phyloP scores from a whole-genome alignment of 2,888 invertebrate species.

The Sylvicola cinctus region DNA sequence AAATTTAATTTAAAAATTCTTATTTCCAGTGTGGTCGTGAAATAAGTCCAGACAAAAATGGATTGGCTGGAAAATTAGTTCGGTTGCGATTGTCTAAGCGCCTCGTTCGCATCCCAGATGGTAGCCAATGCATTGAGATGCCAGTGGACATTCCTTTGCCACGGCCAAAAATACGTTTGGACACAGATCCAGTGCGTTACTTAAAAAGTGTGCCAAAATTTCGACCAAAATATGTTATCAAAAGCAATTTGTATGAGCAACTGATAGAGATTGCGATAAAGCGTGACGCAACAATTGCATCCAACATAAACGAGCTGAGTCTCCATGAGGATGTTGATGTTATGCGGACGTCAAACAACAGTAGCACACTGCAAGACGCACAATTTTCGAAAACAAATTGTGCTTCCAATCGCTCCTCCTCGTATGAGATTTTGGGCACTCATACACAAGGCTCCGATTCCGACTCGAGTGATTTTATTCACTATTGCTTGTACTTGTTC shows the following conservation, averaged over 20 bases:
- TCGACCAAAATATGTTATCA: slow-evolving; percentile 18
- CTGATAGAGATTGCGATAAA: background rate
- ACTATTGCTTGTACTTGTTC: slow-evolving; percentile 25
- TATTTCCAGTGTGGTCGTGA: slow-evolving; percentile 20
- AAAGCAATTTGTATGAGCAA: slow-evolving; percentile 14
- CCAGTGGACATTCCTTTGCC: slow-evolving; percentile 23
- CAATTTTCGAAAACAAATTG: too few species aligned
- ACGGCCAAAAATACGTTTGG: slow-evolving; percentile 19
- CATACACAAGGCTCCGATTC: background rate
- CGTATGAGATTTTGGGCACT: too few species aligned
- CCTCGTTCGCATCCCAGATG: slow-evolving; percentile 22
- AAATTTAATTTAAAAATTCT: background rate
- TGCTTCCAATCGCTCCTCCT: too few species aligned
- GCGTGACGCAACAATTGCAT: slow-evolving; percentile 3
- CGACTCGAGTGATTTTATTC: slow-evolving; percentile 18
- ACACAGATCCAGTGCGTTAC: slow-evolving; percentile 21
- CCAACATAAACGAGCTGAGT: slow-evolving; percentile 4
- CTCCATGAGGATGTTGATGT: background rate
- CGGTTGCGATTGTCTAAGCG: slow-evolving; percentile 23
- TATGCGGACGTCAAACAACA: background rate
- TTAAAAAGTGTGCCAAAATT: slow-evolving; percentile 22
- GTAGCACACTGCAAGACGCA: background rate
- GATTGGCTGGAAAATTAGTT: slow-evolving; percentile 20
- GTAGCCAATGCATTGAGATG: slow-evolving; percentile 20
- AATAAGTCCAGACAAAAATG: slow-evolving; percentile 18